These are phyloP conservation scores for Sisyra terminalis DNA, from an alignment of 2,888 invertebrate species.

Conservation along the genomic window DNA sequence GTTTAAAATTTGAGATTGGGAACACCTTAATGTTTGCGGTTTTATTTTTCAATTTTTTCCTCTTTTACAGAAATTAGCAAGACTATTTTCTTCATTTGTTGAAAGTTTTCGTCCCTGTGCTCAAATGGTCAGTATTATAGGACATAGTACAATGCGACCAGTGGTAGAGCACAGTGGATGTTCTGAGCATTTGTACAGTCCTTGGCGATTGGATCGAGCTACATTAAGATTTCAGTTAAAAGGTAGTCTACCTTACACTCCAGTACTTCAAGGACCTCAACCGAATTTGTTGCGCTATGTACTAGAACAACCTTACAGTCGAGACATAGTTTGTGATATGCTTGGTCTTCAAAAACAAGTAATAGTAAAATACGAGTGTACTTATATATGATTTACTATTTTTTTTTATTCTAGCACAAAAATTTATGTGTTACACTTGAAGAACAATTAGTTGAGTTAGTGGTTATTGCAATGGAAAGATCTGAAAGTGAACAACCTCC, in stretches of 20 bases:
- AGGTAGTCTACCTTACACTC: conserved; percentile 75
- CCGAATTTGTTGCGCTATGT: conserved; percentile 76
- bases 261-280: conserved; percentile 77
- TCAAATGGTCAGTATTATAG: conserved; percentile 90
- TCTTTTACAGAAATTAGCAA: conserved; percentile 61
- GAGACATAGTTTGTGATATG: conserved; percentile 94
- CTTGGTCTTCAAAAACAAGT: conserved; percentile 84
- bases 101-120: conserved; percentile 87
- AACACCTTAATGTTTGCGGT: not conserved
- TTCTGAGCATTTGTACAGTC: conserved; percentile 76
- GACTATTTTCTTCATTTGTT: conserved; percentile 72
- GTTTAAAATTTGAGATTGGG: too few species aligned
- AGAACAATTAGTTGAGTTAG: conserved; percentile 81
- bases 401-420: conserved; percentile 41
- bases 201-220: conserved; percentile 82
- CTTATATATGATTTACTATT: too few species aligned
- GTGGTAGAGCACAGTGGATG: conserved; percentile 88
- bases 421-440: conserved; percentile 78
- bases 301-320: conserved; percentile 84
- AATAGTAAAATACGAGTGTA: too few species aligned
- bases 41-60: not conserved
- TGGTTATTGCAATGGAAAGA: conserved; percentile 82
- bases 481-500: conserved; percentile 44
- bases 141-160: conserved; percentile 80
- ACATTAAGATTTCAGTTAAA: conserved; percentile 55